These are phyloP conservation scores for Ciconia maguari DNA, from an alignment of 2,113 vertebrate species.

Conservation along the genomic window DNA sequence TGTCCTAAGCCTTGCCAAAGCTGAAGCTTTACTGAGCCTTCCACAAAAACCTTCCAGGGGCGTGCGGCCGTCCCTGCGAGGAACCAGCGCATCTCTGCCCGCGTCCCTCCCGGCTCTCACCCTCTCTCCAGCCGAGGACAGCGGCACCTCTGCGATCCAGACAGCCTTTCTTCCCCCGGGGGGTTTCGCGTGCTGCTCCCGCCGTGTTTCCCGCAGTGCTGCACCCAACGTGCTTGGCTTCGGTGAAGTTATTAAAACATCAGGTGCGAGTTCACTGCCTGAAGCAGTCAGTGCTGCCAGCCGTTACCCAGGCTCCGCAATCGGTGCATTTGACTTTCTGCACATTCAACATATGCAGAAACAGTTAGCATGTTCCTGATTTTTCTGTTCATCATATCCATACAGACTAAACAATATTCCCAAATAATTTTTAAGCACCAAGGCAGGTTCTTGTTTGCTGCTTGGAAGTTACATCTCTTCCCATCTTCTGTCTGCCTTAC, in stretches of 20 bases:
- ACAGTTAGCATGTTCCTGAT: too few species aligned
- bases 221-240: neutral
- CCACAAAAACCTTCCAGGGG: neutral
- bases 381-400: neutral
- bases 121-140: neutral
- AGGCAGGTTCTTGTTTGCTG: neutral
- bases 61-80: rapidly evolving
- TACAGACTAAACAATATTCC: neutral
- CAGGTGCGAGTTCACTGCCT: neutral
- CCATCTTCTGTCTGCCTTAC: neutral
- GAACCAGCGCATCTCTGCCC: neutral
- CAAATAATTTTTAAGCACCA: neutral
- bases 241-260: neutral
- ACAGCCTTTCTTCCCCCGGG: neutral
- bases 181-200: rapidly evolving
- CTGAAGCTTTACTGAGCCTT: neutral
- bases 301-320: neutral
- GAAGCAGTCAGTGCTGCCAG: neutral
- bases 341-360: neutral
- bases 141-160: neutral
- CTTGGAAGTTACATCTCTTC: neutral
- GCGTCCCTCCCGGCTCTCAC: rapidly evolving
- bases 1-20: neutral
- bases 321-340: neutral
- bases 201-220: neutral